Conservation (phyloP, 2,797 vertebrate species). For the Numenius phaeopus region DNA sequence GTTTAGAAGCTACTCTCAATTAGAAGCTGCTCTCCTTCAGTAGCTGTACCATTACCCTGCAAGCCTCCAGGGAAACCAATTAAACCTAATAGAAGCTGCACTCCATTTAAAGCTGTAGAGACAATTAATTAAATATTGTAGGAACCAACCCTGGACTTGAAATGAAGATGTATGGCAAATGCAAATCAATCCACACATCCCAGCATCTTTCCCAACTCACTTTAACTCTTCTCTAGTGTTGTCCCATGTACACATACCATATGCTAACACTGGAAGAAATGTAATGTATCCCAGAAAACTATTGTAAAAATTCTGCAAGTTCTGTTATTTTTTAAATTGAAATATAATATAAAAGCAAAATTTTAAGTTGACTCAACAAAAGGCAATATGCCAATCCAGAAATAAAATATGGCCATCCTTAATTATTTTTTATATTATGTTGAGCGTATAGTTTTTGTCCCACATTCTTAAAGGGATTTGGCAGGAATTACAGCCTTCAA, state of each 20-base stretch:
- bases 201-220: background rate
- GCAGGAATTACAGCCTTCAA: background rate
- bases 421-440: background rate
- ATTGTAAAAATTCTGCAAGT: background rate
- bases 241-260: background rate
- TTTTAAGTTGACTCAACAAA: background rate
- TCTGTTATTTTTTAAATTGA: background rate
- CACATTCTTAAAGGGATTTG: background rate
- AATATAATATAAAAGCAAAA: background rate
- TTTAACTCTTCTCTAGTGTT: background rate
- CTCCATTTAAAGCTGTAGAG: conserved; percentile 64
- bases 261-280: background rate
- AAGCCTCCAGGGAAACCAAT: conserved; percentile 74
- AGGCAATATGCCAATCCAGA: background rate
- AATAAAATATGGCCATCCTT: background rate
- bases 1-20: conserved; percentile 63
- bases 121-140: conserved; percentile 38
- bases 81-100: conserved; percentile 74
- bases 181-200: background rate
- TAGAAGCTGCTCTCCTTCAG: conserved; percentile 32
- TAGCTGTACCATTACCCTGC: background rate
- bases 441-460: background rate
- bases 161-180: background rate
- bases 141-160: background rate
- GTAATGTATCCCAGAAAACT: background rate